Base-by-base conservation (phyloP, 2,797 vertebrate genomes). In the Squalus acanthias region DNA sequence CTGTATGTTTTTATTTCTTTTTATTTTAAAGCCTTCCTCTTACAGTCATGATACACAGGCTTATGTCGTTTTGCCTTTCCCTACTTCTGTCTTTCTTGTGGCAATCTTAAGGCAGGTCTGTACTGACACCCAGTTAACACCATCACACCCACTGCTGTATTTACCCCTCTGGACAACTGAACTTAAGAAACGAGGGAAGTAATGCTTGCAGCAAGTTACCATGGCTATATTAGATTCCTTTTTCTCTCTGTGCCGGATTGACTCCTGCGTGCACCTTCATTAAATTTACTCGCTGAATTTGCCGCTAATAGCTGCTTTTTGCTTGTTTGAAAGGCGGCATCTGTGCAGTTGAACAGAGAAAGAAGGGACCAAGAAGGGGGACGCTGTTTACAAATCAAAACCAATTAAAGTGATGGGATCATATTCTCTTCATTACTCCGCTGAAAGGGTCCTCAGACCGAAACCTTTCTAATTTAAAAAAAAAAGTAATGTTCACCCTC, bases 251-350 rank as follows among this genome's bases (percentile, higher is more conserved):
- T 96, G 97, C 97, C 97, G 96, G 97, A 53, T 74, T 96, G 96
- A 88, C 67, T 96, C 63, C 69, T 96, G 96, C 96, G 88, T 91
- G 96, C 69, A 67, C 98, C 98, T 98, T 98, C 98, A 98, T 98
- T 98, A 98, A 98, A 98, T 98, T 98, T 97, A 97, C 98, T 98
- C 97, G 97, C 97, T 97, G 97, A 98, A 98, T 98, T 98, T 98
- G 97, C 97, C 97, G 97, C 97, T 98, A 98, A 98, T 98, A 98
- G 98, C 97, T 96, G 98, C 98, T 97, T 96, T 97, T 97, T 97
- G 97, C 97, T 98, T 97, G 70, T 76, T 95, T 95, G 94, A 98
- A 98, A 98, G 91, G 98, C 98, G 97, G 97, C 98, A 98, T 98
- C 98, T 98, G 98, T 98, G 98, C 98, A 97, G 97, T 97, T 98